Evolutionary conservation across 2,888 invertebrate species (phyloP).

Genomic region (Netelia melanura): DNA sequence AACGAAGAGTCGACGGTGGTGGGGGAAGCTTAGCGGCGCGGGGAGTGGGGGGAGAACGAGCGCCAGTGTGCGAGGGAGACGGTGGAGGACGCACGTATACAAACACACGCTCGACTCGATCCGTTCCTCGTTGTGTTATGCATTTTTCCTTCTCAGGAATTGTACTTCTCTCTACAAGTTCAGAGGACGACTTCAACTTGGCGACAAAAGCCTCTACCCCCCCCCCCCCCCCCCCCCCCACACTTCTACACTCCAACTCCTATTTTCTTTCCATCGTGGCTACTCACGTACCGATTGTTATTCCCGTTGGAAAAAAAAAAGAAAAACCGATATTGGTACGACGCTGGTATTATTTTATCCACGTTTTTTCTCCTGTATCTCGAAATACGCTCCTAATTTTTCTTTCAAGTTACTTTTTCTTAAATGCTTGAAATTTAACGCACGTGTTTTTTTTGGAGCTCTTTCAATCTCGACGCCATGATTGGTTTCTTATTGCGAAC

Average conservation of each 20-base stretch:
- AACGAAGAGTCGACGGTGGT: conserved; percentile 49
- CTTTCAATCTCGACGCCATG: neutral
- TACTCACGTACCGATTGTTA: too few relatives aligned
- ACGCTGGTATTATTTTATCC: too few relatives aligned
- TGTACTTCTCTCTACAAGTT: neutral
- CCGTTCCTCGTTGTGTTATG: neutral
- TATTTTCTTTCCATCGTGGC: too few relatives aligned
- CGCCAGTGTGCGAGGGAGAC: conserved; percentile 51
- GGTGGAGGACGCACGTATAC: conserved; percentile 50
- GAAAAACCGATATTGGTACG: too few relatives aligned
- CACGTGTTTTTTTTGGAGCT: neutral
- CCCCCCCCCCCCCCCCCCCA: neutral
- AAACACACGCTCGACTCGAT: conserved; percentile 43
- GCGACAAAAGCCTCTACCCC: conserved; percentile 32
- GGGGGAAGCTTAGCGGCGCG: conserved; percentile 68
- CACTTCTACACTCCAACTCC: neutral
- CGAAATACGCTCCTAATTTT: too few relatives aligned
- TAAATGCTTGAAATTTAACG: neutral
- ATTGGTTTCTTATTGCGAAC: neutral
- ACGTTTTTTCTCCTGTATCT: too few relatives aligned
- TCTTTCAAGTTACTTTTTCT: too few relatives aligned
- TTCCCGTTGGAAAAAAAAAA: too few relatives aligned
- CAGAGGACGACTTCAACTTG: conserved; percentile 37
- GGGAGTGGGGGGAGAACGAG: conserved; percentile 47
- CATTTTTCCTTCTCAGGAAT: conserved; percentile 34